These are phyloP conservation scores for Anaspis maculata DNA, from an alignment of 2,888 invertebrate genomes.

Conservation along the genomic window DNA sequence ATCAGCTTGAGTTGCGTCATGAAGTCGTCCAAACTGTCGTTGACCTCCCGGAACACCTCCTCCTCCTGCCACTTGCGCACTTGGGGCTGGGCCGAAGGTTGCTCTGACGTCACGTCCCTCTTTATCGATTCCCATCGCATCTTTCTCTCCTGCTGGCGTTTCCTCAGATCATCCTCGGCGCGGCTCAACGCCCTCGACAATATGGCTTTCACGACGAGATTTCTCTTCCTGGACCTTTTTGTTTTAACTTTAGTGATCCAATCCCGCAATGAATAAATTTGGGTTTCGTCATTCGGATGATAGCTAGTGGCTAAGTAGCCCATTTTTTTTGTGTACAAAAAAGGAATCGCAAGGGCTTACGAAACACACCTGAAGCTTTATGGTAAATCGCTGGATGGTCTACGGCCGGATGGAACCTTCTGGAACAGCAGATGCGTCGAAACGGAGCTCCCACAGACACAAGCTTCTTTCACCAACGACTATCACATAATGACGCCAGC, in stretches of 20 bases:
- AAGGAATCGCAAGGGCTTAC: too few species aligned
- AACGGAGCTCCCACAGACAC: conserved; percentile 6
- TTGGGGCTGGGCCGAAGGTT: too few species aligned
- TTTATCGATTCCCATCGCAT: conserved; percentile 46
- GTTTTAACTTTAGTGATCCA: conserved; percentile 58
- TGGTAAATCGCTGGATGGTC: not conserved
- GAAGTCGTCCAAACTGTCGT: conserved; percentile 53
- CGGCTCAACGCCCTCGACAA: conserved; percentile 51
- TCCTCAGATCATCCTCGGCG: conserved; percentile 53
- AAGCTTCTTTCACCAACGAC: conserved; percentile 9
- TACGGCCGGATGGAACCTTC: conserved; percentile 3
- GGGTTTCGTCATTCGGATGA: conserved; percentile 14
- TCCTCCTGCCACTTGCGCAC: conserved; percentile 24
- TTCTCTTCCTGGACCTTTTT: conserved; percentile 55
- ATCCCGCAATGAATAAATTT: conserved; percentile 39
- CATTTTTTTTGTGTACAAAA: too few species aligned
- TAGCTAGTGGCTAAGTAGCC: too few species aligned
- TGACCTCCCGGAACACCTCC: conserved; percentile 47
- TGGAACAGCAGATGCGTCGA: conserved; percentile 3
- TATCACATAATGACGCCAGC: conserved; percentile 18
- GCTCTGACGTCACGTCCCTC: conserved; percentile 2
- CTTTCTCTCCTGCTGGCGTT: conserved; percentile 55
- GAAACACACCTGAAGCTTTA: conserved; percentile 29
- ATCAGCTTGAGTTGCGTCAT: conserved; percentile 57
- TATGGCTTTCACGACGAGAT: conserved; percentile 57